A percentile compares a stretch with the other conserved stretches of the same genome.
phyloP scores from a whole-genome alignment of 1,140 invertebrate genomes.

The Pogonomyrmex barbatus region DNA sequence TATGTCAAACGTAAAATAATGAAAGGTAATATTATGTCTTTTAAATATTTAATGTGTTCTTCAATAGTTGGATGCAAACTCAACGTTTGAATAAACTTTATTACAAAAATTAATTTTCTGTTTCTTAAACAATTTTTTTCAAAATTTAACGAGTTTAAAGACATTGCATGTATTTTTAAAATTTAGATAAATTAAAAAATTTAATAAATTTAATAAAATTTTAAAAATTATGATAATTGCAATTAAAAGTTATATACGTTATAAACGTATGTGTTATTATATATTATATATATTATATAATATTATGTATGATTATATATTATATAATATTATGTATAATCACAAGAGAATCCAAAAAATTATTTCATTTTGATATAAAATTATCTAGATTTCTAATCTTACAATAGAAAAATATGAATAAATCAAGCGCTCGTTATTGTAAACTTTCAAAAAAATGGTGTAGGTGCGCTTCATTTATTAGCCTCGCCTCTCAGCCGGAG shows the following conservation, averaged over 20 bases:
- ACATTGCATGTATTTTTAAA: neutral
- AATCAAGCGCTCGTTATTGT: neutral
- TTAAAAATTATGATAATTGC: neutral
- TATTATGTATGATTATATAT: neutral
- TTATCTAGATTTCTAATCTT: neutral
- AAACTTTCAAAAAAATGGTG: constrained; percentile 11
- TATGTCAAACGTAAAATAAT: neutral
- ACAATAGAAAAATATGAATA: neutral
- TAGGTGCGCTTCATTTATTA: constrained; percentile 34
- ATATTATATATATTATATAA: neutral
- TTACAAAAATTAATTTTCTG: neutral
- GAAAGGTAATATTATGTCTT: neutral
- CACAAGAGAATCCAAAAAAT: neutral
- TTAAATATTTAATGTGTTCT: neutral
- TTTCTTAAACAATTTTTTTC: neutral
- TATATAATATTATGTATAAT: neutral
- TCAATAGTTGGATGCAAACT: neutral
- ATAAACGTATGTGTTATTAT: neutral
- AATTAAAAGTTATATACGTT: neutral
- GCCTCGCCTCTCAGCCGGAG: neutral
- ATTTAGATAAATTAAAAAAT: neutral
- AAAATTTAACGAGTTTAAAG: neutral
- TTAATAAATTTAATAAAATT: too few species aligned
- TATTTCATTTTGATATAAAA: neutral
- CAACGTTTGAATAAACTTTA: neutral